Evolutionary conservation across 2,113 vertebrate genomes (phyloP).

Genomic region (Protobothrops flavoviridis): DNA sequence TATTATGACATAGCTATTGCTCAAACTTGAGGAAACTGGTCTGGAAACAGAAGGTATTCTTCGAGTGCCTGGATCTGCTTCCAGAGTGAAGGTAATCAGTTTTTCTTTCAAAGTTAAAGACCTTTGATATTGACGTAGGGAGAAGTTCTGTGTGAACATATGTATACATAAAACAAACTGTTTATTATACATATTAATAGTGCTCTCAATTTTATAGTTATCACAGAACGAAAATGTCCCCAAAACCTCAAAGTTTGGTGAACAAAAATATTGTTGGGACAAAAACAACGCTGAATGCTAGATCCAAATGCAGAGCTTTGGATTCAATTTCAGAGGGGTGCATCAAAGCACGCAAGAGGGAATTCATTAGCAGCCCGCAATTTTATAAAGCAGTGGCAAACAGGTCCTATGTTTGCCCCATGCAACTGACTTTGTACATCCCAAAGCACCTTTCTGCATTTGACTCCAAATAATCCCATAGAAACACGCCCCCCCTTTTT

Average conservation of each 20-base stretch:
- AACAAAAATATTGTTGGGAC: not conserved
- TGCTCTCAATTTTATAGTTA: not conserved
- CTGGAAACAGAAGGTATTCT: slow-evolving; percentile 95
- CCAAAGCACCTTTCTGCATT: not conserved
- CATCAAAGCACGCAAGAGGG: not conserved
- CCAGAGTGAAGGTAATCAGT: slow-evolving; percentile 86
- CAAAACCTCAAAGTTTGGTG: not conserved
- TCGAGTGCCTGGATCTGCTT: slow-evolving; percentile 89
- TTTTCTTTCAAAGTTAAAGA: slow-evolving; percentile 1
- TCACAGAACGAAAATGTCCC: not conserved
- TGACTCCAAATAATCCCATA: not conserved
- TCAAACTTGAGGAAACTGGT: slow-evolving; percentile 87
- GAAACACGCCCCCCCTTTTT: not conserved
- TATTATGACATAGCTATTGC: slow-evolving; percentile 79
- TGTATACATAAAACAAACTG: not conserved
- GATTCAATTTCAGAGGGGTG: not conserved
- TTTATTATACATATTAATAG: not conserved
- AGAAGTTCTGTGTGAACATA: not conserved
- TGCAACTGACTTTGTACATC: not conserved
- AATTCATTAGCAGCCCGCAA: not conserved
- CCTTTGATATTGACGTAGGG: not conserved
- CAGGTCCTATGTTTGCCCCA: not conserved
- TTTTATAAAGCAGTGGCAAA: not conserved
- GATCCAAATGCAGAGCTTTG: not conserved
- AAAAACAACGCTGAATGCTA: not conserved